phyloP scores from a whole-genome alignment of 1,140 invertebrate species.

The Hermatobates lingyangjiaoensis region DNA sequence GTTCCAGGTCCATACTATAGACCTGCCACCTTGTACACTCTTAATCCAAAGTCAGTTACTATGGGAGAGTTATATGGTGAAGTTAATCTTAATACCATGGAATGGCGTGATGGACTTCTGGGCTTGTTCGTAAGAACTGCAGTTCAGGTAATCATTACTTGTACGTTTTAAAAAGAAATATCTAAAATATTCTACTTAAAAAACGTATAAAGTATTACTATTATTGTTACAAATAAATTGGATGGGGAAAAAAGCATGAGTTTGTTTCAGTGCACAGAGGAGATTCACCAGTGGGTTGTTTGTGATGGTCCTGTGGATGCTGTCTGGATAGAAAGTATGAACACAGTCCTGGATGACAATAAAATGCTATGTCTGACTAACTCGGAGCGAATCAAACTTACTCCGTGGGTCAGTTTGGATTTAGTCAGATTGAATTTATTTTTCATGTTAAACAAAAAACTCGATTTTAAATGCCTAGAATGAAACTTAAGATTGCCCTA shows the following conservation, averaged over 20 bases:
- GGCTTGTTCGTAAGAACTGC: slow-evolving; percentile 48
- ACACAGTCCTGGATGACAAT: slow-evolving; percentile 83
- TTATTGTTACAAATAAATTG: too few relatives aligned
- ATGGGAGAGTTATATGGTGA: slow-evolving; percentile 78
- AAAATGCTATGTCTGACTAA: slow-evolving; percentile 78
- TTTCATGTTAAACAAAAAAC: too few relatives aligned
- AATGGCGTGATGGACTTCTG: slow-evolving; percentile 77
- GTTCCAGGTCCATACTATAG: slow-evolving; percentile 34
- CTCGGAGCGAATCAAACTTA: slow-evolving; percentile 77
- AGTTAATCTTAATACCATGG: slow-evolving; percentile 62
- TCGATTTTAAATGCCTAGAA: too few relatives aligned
- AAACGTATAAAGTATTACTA: too few relatives aligned
- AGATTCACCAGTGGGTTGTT: slow-evolving; percentile 62
- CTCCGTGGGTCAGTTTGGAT: slow-evolving; percentile 30
- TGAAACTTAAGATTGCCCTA: too few relatives aligned
- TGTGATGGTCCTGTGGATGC: slow-evolving; percentile 86
- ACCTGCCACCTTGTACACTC: slow-evolving; percentile 41
- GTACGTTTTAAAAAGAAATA: too few relatives aligned
- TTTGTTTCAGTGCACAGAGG: slow-evolving; percentile 22
- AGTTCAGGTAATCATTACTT: slow-evolving; percentile 39
- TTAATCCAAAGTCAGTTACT: slow-evolving; percentile 78
- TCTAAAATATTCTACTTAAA: too few relatives aligned
- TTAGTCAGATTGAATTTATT: too few relatives aligned
- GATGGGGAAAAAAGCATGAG: neutral
- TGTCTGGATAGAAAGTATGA: slow-evolving; percentile 91